These are phyloP conservation scores for Apostichopus californicus DNA, from an alignment of 35 echinoderm and acorn worm species.

Conservation along the genomic window DNA sequence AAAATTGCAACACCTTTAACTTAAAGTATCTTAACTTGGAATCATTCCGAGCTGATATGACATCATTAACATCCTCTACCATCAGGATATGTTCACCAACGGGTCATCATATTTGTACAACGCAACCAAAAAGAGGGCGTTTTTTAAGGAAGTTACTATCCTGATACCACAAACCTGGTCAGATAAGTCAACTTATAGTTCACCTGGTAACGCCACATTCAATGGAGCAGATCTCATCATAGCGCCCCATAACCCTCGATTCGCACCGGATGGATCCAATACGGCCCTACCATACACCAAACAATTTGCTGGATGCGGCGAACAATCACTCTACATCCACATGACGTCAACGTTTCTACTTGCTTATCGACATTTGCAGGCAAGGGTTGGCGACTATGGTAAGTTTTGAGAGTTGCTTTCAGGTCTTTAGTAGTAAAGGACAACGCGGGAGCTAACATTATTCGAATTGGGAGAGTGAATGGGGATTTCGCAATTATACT, in stretches of 20 bases:
- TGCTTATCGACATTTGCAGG: not conserved
- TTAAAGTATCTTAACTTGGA: no score
- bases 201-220: constrained; percentile 63
- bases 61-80: no score
- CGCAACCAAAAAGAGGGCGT: constrained; percentile 68
- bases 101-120: constrained; percentile 68
- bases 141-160: constrained; percentile 80
- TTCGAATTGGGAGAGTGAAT: no score
- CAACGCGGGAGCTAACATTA: no score
- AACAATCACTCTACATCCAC: constrained; percentile 72
- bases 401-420: not conserved
- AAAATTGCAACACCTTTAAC: no score
- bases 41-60: no score
- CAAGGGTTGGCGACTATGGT: not conserved
- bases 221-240: constrained; percentile 79
- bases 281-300: constrained; percentile 65
- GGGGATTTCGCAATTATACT: no score
- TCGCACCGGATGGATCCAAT: constrained; percentile 51
- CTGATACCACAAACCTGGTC: constrained; percentile 79
- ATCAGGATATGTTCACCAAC: constrained; percentile 61
- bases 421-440: no score
- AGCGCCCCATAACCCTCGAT: constrained; percentile 68
- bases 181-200: constrained; percentile 5
- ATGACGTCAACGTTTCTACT: constrained; percentile 57
- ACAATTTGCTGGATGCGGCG: constrained; percentile 72